phyloP scores from a whole-genome alignment of 2,888 invertebrate species.

The Dicyrtoma fusca region DNA sequence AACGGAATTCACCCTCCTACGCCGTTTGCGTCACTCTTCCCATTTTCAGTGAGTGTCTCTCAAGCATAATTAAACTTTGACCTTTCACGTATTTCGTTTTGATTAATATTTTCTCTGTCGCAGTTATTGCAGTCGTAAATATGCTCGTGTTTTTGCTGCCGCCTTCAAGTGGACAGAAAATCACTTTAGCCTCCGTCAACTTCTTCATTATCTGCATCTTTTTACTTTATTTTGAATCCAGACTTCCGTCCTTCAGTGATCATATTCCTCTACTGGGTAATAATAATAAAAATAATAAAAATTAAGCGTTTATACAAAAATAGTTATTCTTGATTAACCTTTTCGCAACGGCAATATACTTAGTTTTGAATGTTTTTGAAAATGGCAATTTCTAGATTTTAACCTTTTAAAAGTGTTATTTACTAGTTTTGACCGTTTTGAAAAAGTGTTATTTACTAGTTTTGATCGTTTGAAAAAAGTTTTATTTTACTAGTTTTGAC shows the following conservation, averaged over 20 bases:
- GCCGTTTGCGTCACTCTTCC: constrained; percentile 68
- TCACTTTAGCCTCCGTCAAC: constrained; percentile 58
- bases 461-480: no score
- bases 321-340: constrained; percentile 29
- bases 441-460: no score
- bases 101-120: constrained; percentile 2
- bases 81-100: background rate
- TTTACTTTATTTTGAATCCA: constrained; percentile 57
- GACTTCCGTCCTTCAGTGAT: constrained; percentile 64
- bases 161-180: constrained; percentile 69
- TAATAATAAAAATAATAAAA: no score
- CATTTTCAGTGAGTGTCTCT: constrained; percentile 60
- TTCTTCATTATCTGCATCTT: constrained; percentile 52
- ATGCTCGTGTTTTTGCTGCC: constrained; percentile 59
- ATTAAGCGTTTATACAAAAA: no score
- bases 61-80: background rate
- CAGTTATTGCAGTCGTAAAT: constrained; percentile 50
- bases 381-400: no score
- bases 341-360: background rate
- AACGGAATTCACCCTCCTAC: constrained; percentile 67
- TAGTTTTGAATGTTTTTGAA: no score
- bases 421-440: no score
- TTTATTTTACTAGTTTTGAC: no score
- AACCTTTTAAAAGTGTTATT: no score
- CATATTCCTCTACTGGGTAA: constrained; percentile 66